phyloP scores from a whole-genome alignment of 2,888 invertebrate genomes.

The Antitype chi region DNA sequence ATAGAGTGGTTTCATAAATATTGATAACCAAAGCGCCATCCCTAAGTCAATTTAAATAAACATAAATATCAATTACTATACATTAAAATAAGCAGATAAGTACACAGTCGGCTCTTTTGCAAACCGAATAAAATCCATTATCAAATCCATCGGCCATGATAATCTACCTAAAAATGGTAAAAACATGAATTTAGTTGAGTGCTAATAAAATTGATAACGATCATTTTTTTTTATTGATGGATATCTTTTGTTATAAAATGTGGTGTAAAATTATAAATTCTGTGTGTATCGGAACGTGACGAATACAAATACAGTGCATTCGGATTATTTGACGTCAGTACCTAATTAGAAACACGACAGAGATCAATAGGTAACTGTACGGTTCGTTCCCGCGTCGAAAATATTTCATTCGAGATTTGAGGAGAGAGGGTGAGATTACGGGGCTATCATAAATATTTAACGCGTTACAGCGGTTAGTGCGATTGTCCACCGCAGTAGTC shows the following conservation, averaged over 20 bases:
- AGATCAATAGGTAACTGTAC: accelerated
- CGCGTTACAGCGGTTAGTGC: neutral
- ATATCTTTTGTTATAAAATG: slow-evolving; percentile 36
- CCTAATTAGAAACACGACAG: neutral
- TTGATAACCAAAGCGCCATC: neutral
- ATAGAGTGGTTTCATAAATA: neutral
- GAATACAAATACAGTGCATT: neutral
- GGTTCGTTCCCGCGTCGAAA: neutral
- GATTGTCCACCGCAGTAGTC: neutral
- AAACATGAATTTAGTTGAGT: slow-evolving; percentile 40
- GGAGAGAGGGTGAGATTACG: neutral
- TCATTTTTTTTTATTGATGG: slow-evolving; percentile 15
- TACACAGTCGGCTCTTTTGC: slow-evolving; percentile 32
- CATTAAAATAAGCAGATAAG: slow-evolving; percentile 27
- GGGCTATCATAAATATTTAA: neutral
- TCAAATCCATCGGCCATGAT: slow-evolving; percentile 4
- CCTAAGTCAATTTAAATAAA: slow-evolving; percentile 46
- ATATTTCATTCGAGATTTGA: neutral
- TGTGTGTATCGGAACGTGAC: neutral
- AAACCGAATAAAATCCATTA: neutral
- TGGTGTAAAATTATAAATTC: slow-evolving; percentile 20
- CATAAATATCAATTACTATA: slow-evolving; percentile 49
- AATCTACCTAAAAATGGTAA: slow-evolving; percentile 13
- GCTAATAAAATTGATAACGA: slow-evolving; percentile 38
- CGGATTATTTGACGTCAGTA: neutral